These are phyloP conservation scores for Crotophaga sulcirostris DNA, from an alignment of 2,113 vertebrate genomes.

Conservation along the genomic window DNA sequence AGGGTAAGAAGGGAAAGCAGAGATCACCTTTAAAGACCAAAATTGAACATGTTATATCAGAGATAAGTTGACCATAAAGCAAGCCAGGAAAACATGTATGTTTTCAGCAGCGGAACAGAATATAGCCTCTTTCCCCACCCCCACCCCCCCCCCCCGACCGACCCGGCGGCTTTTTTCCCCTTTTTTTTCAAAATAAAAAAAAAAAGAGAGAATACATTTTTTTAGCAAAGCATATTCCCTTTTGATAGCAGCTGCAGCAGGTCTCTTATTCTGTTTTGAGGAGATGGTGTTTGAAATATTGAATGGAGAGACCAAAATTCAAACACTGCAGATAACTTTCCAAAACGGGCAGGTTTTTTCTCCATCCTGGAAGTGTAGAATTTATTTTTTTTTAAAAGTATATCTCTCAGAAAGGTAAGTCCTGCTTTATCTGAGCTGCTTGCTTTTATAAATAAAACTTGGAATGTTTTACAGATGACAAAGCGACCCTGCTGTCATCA, in stretches of 20 bases:
- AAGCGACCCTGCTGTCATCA: neutral
- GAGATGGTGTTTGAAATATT: neutral
- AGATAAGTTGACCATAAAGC: neutral
- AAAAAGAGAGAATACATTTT: neutral
- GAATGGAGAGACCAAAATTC: neutral
- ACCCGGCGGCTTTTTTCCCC: no score
- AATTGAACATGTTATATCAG: neutral
- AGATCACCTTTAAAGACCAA: neutral
- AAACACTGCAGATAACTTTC: neutral
- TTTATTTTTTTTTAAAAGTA: neutral
- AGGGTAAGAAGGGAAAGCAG: neutral
- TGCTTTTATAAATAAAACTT: neutral
- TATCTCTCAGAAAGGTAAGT: neutral
- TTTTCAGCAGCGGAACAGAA: neutral
- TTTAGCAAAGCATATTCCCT: neutral
- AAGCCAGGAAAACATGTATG: neutral
- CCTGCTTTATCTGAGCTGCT: neutral
- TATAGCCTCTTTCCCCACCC: no score
- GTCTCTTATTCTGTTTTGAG: neutral
- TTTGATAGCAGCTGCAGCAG: neutral
- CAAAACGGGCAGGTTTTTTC: neutral
- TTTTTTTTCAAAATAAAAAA: neutral
- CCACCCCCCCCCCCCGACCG: no score
- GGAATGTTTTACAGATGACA: neutral
- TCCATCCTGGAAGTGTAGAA: neutral